Evolutionary conservation across 2,888 invertebrate genomes (phyloP), one percentile per base, ranked within the genome.

Genomic region (Balanococcus diminutus): DNA sequence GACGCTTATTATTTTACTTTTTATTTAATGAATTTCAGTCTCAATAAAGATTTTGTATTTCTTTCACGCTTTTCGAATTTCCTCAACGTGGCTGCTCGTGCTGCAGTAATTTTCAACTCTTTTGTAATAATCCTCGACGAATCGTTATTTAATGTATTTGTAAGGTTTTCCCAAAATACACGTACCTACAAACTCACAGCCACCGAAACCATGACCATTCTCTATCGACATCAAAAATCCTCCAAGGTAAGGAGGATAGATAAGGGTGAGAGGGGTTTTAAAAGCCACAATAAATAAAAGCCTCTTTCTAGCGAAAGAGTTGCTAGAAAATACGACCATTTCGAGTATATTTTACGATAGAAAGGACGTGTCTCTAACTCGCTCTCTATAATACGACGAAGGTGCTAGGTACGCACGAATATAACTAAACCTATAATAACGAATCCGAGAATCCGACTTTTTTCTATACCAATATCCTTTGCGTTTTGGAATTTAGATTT

Each of bases 1-100:
- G 82, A 82, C 82, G 82, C 82, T 82, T 82, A 82, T 82, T 46
- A 82, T 51, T 82, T 46, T 82, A 82, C 51, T 82, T 82, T 82
- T 82, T 82, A 82, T 82, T 82, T 31, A 51, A 82, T 51, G 42
- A 82, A 82, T 51, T 82, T 82, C 51, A n/a, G 75, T 32, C 32
- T 75, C 75, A 36, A 75, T 75, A 75, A 75, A 75, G 32, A 32
- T 75, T 75, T 75, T 32, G 75, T 75, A 75, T 75, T 75, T 75
- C 75, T 31, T 75, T 75, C 32, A 75, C 75, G 75, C 75, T 32
- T n/a, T n/a, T 75, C 32, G n/a, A 75, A 72, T 5, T 8, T 51
- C 51, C 8, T 19, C 36, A 5, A 36, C 8, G 31, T n/a, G n/a
- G n/a, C n/a, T n/a, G n/a, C n/a, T n/a, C n/a, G n/a, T 36, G 75